Conservation (phyloP, 2,113 vertebrate genomes). For the Ranitomeya variabilis region DNA sequence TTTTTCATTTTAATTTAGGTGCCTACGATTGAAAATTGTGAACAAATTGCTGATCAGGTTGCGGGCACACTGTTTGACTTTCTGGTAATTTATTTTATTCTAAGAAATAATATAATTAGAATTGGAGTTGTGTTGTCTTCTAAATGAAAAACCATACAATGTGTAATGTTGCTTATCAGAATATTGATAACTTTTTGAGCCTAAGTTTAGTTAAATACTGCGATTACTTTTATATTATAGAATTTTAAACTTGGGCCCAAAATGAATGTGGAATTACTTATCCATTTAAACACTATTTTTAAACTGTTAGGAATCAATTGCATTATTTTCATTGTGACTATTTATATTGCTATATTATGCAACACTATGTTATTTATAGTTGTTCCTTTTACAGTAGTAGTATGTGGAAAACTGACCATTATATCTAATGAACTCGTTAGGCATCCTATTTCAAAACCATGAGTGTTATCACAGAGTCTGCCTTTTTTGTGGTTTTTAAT, state of each 20-base stretch:
- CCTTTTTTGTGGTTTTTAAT: too few relatives aligned
- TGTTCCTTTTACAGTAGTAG: too few relatives aligned
- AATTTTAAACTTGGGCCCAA: neutral
- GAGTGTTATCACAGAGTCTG: too few relatives aligned
- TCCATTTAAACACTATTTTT: neutral
- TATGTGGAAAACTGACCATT: too few relatives aligned
- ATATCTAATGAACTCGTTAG: too few relatives aligned
- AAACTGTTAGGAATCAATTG: neutral
- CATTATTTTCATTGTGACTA: neutral
- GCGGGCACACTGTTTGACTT: slow-evolving; percentile 40
- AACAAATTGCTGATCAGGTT: slow-evolving; percentile 46
- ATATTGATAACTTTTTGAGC: neutral
- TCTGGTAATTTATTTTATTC: slow-evolving; percentile 26
- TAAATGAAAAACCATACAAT: neutral
- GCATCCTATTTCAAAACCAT: too few relatives aligned
- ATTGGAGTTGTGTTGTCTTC: neutral
- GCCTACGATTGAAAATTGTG: slow-evolving; percentile 48
- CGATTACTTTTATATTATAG: too few relatives aligned
- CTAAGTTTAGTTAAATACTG: neutral
- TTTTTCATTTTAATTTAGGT: slow-evolving; percentile 26
- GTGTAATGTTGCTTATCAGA: neutral
- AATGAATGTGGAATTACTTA: neutral
- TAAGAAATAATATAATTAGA: neutral
- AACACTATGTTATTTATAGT: too few relatives aligned
- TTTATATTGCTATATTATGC: neutral